phyloP scores from a whole-genome alignment of 2,797 vertebrate species.

The Acanthurus leucopareius region DNA sequence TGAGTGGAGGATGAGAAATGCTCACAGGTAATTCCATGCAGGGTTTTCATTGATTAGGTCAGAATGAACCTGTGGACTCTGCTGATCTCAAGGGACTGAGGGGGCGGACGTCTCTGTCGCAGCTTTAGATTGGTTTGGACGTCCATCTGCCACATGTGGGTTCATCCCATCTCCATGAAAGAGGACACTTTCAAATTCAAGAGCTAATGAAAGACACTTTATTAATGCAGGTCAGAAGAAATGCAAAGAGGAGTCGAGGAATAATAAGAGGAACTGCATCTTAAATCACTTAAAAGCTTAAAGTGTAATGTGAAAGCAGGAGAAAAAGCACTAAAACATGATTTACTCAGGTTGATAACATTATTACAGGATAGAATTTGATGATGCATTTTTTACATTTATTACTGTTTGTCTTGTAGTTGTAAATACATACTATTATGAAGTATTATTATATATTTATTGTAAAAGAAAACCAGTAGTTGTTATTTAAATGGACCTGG shows the following conservation, averaged over 20 bases:
- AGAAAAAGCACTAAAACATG: not conserved
- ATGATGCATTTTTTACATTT: not conserved
- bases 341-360: not conserved
- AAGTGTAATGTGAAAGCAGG: not conserved
- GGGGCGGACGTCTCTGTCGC: slow-evolving; percentile 41
- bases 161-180: not conserved
- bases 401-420: not conserved
- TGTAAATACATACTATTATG: not conserved
- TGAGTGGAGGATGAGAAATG: slow-evolving; percentile 70
- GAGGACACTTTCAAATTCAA: not conserved
- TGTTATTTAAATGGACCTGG: not conserved
- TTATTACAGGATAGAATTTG: not conserved
- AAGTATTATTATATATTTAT: not conserved
- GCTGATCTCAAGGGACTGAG: slow-evolving; percentile 26
- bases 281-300: too few species aligned
- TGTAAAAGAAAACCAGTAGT: not conserved
- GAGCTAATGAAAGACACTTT: not conserved
- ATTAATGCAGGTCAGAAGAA: not conserved
- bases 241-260: too few species aligned
- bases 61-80: slow-evolving; percentile 64
- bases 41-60: slow-evolving; percentile 68
- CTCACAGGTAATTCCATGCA: slow-evolving; percentile 71
- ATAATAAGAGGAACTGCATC: too few species aligned
- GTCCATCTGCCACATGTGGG: slow-evolving; percentile 30
- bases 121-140: slow-evolving; percentile 41